Evolutionary conservation across 2,113 vertebrate species (phyloP).

Genomic region (Dendrocopos noguchii): DNA sequence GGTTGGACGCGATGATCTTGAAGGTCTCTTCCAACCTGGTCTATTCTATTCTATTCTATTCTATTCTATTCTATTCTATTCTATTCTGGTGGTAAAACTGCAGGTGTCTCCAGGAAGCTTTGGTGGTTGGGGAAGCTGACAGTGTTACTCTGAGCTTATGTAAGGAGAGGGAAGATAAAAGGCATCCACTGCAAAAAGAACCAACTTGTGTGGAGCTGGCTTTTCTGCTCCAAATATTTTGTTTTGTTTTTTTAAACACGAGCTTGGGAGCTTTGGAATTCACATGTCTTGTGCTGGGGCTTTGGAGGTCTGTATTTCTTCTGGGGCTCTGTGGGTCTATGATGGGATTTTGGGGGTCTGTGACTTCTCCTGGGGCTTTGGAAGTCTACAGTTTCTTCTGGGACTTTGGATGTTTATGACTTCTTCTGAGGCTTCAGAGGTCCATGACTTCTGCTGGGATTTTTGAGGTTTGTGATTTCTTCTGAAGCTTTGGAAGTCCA

Average conservation of each 20-base stretch:
- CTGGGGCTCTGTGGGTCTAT: background rate
- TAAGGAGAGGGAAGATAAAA: background rate
- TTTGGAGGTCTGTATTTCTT: background rate
- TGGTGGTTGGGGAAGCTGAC: background rate
- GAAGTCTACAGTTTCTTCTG: background rate
- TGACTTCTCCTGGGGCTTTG: background rate
- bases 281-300: background rate
- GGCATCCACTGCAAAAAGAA: background rate
- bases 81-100: background rate
- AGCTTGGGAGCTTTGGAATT: background rate
- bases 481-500: background rate
- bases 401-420: background rate
- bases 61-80: too few relatives aligned
- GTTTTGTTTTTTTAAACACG: background rate
- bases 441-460: background rate
- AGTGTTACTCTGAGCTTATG: background rate
- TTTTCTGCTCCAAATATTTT: accelerated
- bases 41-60: too few relatives aligned
- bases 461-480: background rate
- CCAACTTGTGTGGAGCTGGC: background rate
- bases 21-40: too few relatives aligned
- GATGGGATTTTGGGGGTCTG: background rate
- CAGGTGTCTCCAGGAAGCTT: background rate
- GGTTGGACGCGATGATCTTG: too few relatives aligned
- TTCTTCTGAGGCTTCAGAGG: background rate